Percentiles rank a stretch among this genome's conserved stretches.
Evolutionary conservation across 2,888 invertebrate genomes (phyloP).

Genomic region (Calephelis perditalis): DNA sequence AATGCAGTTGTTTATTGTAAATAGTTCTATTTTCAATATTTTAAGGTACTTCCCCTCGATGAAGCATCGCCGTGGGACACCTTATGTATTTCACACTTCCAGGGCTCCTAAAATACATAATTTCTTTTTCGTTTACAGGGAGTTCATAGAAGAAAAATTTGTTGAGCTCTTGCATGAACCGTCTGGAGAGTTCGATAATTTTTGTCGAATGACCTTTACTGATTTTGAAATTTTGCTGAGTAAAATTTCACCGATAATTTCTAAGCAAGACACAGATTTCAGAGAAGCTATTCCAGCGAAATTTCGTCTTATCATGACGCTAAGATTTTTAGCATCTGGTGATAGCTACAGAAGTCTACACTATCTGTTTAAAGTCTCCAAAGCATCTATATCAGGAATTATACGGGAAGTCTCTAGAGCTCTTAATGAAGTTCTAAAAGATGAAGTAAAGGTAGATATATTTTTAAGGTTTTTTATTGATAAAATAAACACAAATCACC

Average conservation of each 20-base stretch:
- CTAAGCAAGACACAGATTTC: no score
- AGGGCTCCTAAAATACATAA: no score
- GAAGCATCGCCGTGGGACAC: no score
- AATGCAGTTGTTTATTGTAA: no score
- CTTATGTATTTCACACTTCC: no score
- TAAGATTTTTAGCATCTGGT: slow-evolving; percentile 28
- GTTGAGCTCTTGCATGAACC: slow-evolving; percentile 35
- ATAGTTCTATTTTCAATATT: no score
- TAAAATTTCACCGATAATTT: slow-evolving; percentile 28
- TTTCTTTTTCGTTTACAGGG: slow-evolving; percentile 21
- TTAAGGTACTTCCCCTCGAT: no score
- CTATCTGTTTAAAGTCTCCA: slow-evolving; percentile 34
- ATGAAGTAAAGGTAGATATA: no score
- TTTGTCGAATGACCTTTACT: slow-evolving; percentile 32
- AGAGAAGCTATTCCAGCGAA: slow-evolving; percentile 16
- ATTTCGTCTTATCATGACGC: slow-evolving; percentile 29
- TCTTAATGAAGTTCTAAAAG: no score
- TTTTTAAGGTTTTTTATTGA: slow-evolving; percentile 22
- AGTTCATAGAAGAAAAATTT: slow-evolving; percentile 34
- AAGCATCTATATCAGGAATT: slow-evolving; percentile 30
- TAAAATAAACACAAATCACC: no score
- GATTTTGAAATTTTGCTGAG: slow-evolving; percentile 38
- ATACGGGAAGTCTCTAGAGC: slow-evolving; percentile 31
- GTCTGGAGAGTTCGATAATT: slow-evolving; percentile 38
- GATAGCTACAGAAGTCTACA: slow-evolving; percentile 27